phyloP scores from a whole-genome alignment of 1,140 invertebrate species.

The Bombyx mandarina region DNA sequence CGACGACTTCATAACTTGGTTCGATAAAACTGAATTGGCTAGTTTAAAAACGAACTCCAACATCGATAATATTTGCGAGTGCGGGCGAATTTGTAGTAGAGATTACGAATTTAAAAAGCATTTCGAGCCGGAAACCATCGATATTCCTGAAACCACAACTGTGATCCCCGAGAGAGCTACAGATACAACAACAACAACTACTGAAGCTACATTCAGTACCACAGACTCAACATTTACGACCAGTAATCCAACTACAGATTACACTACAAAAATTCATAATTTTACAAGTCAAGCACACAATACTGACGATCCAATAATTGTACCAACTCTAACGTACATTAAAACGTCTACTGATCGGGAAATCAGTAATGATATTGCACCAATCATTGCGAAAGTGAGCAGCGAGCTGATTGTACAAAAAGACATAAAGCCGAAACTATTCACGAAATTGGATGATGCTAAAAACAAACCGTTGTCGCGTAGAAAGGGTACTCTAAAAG shows the following conservation, averaged over 20 bases:
- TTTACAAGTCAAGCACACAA: slow-evolving; percentile 7
- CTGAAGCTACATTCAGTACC: no score
- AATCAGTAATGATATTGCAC: slow-evolving; percentile 40
- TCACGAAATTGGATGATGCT: slow-evolving; percentile 36
- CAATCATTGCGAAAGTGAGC: slow-evolving; percentile 25
- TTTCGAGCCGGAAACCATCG: slow-evolving; percentile 5
- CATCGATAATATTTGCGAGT: slow-evolving; percentile 67
- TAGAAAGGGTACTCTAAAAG: slow-evolving; percentile 66
- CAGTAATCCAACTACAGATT: slow-evolving; percentile 6
- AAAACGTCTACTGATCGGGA: slow-evolving; percentile 24
- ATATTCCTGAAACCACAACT: slow-evolving; percentile 8
- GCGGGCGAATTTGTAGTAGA: slow-evolving; percentile 62
- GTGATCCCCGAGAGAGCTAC: not conserved
- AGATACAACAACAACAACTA: not conserved
- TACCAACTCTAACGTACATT: slow-evolving; percentile 30
- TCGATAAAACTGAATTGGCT: slow-evolving; percentile 69
- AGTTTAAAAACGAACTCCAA: slow-evolving; percentile 50
- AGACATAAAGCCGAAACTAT: slow-evolving; percentile 20
- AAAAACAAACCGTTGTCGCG: slow-evolving; percentile 58
- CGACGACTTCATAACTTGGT: slow-evolving; percentile 77
- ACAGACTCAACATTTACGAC: no score
- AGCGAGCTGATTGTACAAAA: slow-evolving; percentile 48
- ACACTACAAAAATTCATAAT: slow-evolving; percentile 13
- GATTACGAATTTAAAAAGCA: slow-evolving; percentile 52
- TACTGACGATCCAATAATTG: slow-evolving; percentile 35